phyloP scores from a whole-genome alignment of 2,888 invertebrate species.

The Tineola bisselliella region DNA sequence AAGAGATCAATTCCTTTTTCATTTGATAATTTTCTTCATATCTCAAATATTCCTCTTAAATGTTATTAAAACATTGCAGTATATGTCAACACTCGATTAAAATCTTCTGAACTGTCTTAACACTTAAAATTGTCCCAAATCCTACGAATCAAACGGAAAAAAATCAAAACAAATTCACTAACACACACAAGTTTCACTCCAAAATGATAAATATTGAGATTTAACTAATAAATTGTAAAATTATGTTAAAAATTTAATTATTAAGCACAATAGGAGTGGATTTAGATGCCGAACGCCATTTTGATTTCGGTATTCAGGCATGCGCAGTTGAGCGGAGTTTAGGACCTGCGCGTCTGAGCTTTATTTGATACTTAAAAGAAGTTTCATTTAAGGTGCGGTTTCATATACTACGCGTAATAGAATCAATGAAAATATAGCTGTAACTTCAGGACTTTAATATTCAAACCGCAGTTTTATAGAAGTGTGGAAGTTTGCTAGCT shows the following conservation, averaged over 20 bases:
- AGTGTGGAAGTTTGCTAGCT: too few species aligned
- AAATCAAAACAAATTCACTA: background rate
- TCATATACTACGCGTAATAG: background rate
- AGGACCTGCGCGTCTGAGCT: background rate
- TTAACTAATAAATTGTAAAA: background rate
- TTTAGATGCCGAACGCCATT: constrained; percentile 7
- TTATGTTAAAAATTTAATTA: background rate
- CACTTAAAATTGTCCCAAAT: background rate
- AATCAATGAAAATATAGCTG: background rate
- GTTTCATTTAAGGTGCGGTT: background rate
- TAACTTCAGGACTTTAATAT: too few species aligned
- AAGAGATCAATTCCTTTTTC: too few species aligned
- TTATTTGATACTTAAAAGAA: background rate
- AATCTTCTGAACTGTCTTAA: background rate
- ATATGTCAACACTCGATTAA: background rate
- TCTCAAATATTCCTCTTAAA: too few species aligned
- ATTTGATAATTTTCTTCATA: too few species aligned
- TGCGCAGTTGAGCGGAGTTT: background rate
- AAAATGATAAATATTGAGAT: background rate
- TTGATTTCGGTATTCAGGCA: background rate
- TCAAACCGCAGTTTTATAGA: too few species aligned
- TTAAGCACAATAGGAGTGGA: background rate
- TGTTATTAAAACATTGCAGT: background rate
- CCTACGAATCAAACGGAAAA: background rate
- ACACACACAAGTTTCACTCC: background rate